Percentiles rank a stretch among this genome's conserved stretches.
These are phyloP conservation scores for Malurus elegans DNA, from an alignment of 2,113 vertebrate species.

Conservation along the genomic window DNA sequence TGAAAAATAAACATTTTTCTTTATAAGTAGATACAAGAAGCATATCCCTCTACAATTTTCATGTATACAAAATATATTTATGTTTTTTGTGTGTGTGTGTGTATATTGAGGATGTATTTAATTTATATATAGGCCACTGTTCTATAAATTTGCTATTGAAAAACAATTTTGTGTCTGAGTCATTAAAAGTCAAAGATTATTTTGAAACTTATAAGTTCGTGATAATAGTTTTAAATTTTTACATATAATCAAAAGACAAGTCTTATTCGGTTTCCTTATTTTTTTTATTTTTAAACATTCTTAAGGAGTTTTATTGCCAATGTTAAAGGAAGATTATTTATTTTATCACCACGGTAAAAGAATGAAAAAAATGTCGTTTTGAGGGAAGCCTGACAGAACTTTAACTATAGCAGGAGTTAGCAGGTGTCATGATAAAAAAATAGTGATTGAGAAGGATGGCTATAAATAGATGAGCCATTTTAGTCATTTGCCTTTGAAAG, in stretches of 20 bases:
- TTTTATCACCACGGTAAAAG: background rate
- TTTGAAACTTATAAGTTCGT: background rate
- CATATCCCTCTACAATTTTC: background rate
- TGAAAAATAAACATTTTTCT: background rate
- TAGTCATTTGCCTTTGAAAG: conserved; percentile 71
- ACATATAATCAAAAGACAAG: background rate
- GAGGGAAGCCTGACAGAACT: conserved; percentile 21
- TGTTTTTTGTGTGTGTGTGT: fast-evolving
- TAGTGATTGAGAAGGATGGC: conserved; percentile 55
- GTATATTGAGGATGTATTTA: background rate
- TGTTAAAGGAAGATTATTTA: background rate
- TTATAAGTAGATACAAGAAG: background rate
- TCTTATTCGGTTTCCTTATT: background rate
- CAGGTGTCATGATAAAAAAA: conserved; percentile 37
- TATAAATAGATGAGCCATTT: conserved; percentile 74
- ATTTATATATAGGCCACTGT: background rate
- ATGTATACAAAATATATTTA: background rate
- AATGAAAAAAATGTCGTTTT: background rate
- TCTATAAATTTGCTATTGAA: background rate
- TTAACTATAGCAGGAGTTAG: conserved; percentile 44
- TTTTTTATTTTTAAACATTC: background rate
- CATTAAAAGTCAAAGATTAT: background rate
- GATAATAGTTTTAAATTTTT: background rate
- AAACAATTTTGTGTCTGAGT: background rate
- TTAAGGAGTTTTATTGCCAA: background rate